Percentiles rank a stretch among this genome's conserved stretches.
These are phyloP conservation scores for Nemurella pictetii DNA, from an alignment of 2,888 invertebrate species.

Conservation along the genomic window DNA sequence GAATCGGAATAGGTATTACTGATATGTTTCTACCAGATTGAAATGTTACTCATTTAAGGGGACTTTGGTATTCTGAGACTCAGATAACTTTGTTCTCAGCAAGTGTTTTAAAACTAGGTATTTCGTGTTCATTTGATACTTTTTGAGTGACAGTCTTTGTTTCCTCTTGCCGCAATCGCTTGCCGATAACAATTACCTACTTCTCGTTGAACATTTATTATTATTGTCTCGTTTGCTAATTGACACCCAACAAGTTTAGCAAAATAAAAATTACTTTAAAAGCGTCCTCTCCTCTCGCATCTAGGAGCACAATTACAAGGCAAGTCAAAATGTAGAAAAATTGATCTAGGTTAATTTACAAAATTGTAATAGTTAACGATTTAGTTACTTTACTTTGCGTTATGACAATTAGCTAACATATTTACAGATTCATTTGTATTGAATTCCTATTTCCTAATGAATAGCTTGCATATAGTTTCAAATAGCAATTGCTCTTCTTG, in stretches of 20 bases:
- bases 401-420: not conserved
- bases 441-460: not conserved
- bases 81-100: not conserved
- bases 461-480: not conserved
- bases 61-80: not conserved
- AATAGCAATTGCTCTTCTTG: not conserved
- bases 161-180: not conserved
- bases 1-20: not conserved
- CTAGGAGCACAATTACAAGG: not conserved
- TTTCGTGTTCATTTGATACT: not conserved
- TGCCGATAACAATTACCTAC: not conserved
- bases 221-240: slow-evolving; percentile 29
- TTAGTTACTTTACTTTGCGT: not conserved
- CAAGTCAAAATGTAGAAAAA: slow-evolving; percentile 14
- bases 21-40: not conserved
- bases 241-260: slow-evolving; percentile 16
- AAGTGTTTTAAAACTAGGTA: not conserved
- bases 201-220: not conserved
- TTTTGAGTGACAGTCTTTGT: slow-evolving; percentile 1
- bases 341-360: not conserved
- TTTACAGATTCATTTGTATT: not conserved
- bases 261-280: not conserved
- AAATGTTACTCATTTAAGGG: not conserved
- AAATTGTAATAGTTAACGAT: not conserved
- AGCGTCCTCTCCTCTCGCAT: not conserved